Base-by-base conservation (phyloP, 2,888 invertebrate genomes). In the Tachystola acroxantha region DNA sequence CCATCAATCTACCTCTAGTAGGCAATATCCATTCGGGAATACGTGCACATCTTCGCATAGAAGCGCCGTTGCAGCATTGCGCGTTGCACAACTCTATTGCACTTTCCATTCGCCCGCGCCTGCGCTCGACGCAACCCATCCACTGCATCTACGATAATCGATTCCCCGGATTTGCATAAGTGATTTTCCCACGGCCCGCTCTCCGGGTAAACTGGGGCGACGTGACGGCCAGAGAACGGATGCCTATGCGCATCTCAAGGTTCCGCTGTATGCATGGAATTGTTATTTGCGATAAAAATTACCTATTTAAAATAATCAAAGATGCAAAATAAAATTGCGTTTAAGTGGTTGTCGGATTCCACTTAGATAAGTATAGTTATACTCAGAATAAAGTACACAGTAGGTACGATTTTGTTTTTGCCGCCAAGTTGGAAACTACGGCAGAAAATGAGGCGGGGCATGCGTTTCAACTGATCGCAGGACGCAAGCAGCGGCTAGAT, bases 101-200 rank as follows among this genome's bases (percentile, higher is more conserved):
- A 81, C 81, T 81, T 84, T 84, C 80, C 75, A 72, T 76, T 75
- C 54, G 61, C 43, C 45, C 48, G 53, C 46, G 53, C 49, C 57
- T 45, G 55, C 51, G 50, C 53, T n/a, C 11, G 35, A 33, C 49
- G 48, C 51, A 48, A 48, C 47, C 44, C 48, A 64, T 65, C 64
- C 46, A 51, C 50, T 60, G 50, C 63, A 60, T 67, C 59, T 57
- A 54, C 62, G 57, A 73, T 82, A 79, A 82, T 82, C 80, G 78
- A 80, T 81, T 76, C 79, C 74, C 65, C 64, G 63, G 70, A 79
- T 80, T 78, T 72, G 65, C 77, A 76, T 81, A 75, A 80, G 71
- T 69, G 69, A 62, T 72, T 66, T 79, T 84, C 84, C 79, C 84
- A 81, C 84, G 81, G 58, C 69, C 72, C 77, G 71, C 64, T 78